Evolutionary conservation across 2,797 vertebrate species (phyloP).

Genomic region (Muraenolepis orangiensis): DNA sequence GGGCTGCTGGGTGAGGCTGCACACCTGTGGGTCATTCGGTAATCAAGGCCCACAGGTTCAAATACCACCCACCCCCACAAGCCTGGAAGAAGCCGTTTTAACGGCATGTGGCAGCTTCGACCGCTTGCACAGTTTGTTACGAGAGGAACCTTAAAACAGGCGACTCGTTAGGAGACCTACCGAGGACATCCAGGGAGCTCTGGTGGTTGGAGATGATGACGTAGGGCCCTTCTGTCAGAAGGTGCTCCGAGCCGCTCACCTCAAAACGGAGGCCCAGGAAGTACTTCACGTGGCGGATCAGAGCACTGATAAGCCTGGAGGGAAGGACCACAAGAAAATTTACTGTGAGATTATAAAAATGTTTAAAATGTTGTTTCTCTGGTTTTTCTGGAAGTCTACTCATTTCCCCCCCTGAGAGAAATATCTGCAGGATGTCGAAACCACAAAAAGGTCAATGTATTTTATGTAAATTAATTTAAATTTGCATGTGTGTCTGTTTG

Average conservation of each 20-base stretch:
- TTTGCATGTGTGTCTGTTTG: too few species aligned
- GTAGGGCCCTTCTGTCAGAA: conserved; percentile 82
- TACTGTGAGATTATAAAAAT: background rate
- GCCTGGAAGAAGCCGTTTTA: too few species aligned
- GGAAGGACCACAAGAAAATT: background rate
- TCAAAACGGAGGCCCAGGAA: conserved; percentile 83
- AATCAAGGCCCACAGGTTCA: too few species aligned
- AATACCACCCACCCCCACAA: too few species aligned
- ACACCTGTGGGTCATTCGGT: too few species aligned
- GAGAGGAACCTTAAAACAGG: too few species aligned
- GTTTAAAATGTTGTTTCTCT: too few species aligned
- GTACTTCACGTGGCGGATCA: conserved; percentile 89
- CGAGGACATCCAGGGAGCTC: conserved; percentile 94
- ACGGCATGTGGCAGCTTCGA: too few species aligned
- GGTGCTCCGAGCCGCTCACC: conserved; percentile 83
- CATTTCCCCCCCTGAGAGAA: background rate
- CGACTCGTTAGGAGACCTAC: conserved; percentile 61
- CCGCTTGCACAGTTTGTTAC: too few species aligned
- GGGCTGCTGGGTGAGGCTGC: too few species aligned
- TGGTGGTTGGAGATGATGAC: conserved; percentile 97
- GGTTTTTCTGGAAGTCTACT: background rate
- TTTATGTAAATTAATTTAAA: too few species aligned
- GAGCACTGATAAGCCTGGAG: conserved; percentile 79
- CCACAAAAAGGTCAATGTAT: background rate
- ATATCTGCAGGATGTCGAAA: background rate